phyloP scores from a whole-genome alignment of 1,140 invertebrate species.

The Caenorhabditis remanei region DNA sequence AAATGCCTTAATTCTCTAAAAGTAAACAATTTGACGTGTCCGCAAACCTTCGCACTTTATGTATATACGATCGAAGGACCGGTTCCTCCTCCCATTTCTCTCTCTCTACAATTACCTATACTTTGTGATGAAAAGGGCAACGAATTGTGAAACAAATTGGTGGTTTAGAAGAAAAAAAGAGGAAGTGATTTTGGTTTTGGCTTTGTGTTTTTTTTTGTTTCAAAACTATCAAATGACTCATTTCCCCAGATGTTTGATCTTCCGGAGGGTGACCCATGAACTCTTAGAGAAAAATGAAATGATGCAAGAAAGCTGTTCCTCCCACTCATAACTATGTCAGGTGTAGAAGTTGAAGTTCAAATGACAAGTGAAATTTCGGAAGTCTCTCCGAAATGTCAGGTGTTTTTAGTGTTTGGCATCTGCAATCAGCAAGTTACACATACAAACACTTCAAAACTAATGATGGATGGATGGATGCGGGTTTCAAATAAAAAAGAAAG shows the following conservation, averaged over 20 bases:
- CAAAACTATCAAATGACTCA: not conserved
- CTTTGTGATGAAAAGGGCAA: not conserved
- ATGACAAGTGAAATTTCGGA: not conserved
- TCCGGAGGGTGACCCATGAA: not conserved
- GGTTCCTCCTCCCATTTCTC: not conserved
- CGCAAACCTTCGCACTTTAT: conserved; percentile 27
- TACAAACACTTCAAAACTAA: conserved; percentile 40
- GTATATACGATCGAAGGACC: conserved; percentile 21
- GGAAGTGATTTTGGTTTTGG: not conserved
- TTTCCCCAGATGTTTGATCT: conserved; percentile 4
- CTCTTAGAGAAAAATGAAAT: conserved; percentile 8
- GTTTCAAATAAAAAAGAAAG: not conserved
- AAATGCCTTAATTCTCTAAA: not conserved
- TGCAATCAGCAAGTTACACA: not conserved
- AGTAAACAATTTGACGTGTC: conserved; percentile 43
- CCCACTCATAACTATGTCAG: conserved; percentile 54
- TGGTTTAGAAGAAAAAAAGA: not conserved
- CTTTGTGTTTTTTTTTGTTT: not conserved
- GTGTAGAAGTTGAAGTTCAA: no score
- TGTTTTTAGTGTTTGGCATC: conserved; percentile 35
- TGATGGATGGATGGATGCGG: not conserved
- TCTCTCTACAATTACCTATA: conserved; percentile 38
- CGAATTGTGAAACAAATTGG: conserved; percentile 16
- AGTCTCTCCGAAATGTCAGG: conserved; percentile 13
- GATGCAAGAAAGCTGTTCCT: conserved; percentile 52